These are phyloP conservation scores for Myocastor coypus DNA, from an alignment of 2,113 vertebrate genomes.

Conservation along the genomic window DNA sequence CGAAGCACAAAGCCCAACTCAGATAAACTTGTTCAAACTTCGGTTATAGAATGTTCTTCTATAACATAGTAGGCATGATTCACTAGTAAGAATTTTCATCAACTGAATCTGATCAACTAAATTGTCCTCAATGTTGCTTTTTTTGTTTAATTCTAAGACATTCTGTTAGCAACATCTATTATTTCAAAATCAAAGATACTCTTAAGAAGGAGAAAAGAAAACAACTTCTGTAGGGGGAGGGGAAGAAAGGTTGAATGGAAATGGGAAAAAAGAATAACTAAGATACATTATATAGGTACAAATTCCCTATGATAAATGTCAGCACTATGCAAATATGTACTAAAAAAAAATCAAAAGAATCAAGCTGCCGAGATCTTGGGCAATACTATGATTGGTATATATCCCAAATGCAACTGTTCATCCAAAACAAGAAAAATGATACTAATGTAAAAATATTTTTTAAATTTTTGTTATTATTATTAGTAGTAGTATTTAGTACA, in stretches of 20 bases:
- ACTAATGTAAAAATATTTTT: not conserved
- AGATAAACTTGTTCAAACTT: conserved; percentile 23
- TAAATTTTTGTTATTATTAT: no score
- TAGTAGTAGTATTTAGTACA: no score
- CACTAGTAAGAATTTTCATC: not conserved
- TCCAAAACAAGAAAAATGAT: not conserved
- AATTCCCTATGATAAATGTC: not conserved
- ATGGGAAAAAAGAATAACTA: not conserved
- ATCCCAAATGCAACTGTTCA: not conserved
- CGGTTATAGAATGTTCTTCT: not conserved
- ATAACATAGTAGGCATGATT: not conserved
- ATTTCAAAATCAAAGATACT: not conserved
- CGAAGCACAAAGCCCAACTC: not conserved
- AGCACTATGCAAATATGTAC: not conserved
- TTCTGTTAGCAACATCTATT: not conserved
- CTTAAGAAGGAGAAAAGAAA: not conserved
- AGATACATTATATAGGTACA: not conserved
- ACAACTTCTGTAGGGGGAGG: not conserved
- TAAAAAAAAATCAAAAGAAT: not conserved
- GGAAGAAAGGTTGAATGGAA: not conserved
- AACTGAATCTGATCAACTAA: not conserved
- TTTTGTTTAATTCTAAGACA: not conserved
- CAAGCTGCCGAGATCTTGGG: not conserved
- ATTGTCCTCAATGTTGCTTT: not conserved
- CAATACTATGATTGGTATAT: not conserved